A percentile compares a stretch with the other conserved stretches of the same genome.
phyloP scores from a whole-genome alignment of 2,797 vertebrate genomes.

The Crocidura indochinensis region DNA sequence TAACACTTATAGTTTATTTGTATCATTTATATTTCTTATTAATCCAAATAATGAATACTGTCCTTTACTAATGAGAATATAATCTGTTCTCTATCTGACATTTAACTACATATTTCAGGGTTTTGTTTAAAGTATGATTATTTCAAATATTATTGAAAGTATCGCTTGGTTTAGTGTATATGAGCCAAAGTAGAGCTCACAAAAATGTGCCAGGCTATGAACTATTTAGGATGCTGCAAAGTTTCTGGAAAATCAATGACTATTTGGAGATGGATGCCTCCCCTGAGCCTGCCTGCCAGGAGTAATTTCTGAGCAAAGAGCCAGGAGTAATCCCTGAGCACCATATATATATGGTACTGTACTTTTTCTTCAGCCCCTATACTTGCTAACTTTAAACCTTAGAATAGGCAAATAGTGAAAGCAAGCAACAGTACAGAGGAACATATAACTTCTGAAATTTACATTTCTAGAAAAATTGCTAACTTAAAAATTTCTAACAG shows the following conservation, averaged over 20 bases:
- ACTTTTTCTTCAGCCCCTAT: not conserved
- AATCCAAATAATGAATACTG: conserved; percentile 12
- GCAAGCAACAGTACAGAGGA: not conserved
- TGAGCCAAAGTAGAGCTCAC: conserved; percentile 35
- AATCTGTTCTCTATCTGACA: conserved; percentile 14
- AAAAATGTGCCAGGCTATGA: not conserved
- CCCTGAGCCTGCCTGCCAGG: too few relatives aligned
- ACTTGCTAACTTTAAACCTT: conserved; percentile 42
- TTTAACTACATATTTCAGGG: conserved; percentile 8
- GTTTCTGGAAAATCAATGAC: conserved; percentile 15
- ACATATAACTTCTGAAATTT: too few relatives aligned
- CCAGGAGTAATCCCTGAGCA: too few relatives aligned
- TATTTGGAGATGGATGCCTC: not conserved
- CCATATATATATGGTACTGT: too few relatives aligned
- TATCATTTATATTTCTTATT: conserved; percentile 55
- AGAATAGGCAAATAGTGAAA: conserved; percentile 35
- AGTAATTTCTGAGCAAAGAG: too few relatives aligned
- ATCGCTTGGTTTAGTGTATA: conserved; percentile 24
- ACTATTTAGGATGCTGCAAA: not conserved
- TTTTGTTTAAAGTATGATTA: not conserved
- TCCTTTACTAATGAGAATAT: conserved; percentile 27
- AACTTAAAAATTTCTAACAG: too few relatives aligned
- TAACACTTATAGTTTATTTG: not conserved
- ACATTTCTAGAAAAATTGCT: too few relatives aligned
- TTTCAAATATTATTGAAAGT: conserved; percentile 38